Evolutionary conservation across 2,888 invertebrate species (phyloP), one percentile per base, ranked within the genome.

Genomic region (Platypus cylindrus): DNA sequence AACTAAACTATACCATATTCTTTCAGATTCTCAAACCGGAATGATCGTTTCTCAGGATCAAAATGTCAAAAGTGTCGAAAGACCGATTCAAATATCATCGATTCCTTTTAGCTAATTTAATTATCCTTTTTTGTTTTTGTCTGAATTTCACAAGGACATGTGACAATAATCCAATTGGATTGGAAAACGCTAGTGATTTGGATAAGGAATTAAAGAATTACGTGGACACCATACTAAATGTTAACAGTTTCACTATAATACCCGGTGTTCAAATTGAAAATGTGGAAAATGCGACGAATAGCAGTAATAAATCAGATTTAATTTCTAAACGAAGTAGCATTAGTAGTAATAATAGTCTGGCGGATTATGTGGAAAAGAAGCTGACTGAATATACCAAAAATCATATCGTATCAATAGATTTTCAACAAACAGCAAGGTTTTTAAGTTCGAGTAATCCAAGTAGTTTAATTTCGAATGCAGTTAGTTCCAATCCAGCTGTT

Each of bases 391-490:
- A 71, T 50, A 63, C 71, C 3, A 64, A 69, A 32, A 69, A 64
- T 34, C 78, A 73, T 58, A 69, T 70, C 27, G 51, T 82, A 16
- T 71, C 74, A 17, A 70, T 83, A 5, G 74, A 75, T 49, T 52
- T 82, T 30, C 75, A 79, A 1, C 71, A 75, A 53, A 71, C 76
- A 8, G 77, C 76, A 1, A 66, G 75, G 42, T 62, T 74, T 27
- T 66, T 76, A 39, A 63, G 36, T 14, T 43, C 39, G 7, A 38
- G 16, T 14, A 38, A 34, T 34, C 13, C 38, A 17, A 35, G 17
- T n/a, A n/a, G n/a, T n/a, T n/a, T n/a, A n/a, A n/a, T n/a, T n/a
- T n/a, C n/a, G n/a, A n/a, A n/a, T n/a, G n/a, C n/a, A n/a, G n/a
- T n/a, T n/a, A n/a, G n/a, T n/a, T 14, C 27, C 8, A 16, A 27